A percentile compares a stretch with the other conserved stretches of the same genome.
These are phyloP conservation scores for Spisula subtruncata DNA, from an alignment of 2,888 invertebrate species.

Conservation along the genomic window DNA sequence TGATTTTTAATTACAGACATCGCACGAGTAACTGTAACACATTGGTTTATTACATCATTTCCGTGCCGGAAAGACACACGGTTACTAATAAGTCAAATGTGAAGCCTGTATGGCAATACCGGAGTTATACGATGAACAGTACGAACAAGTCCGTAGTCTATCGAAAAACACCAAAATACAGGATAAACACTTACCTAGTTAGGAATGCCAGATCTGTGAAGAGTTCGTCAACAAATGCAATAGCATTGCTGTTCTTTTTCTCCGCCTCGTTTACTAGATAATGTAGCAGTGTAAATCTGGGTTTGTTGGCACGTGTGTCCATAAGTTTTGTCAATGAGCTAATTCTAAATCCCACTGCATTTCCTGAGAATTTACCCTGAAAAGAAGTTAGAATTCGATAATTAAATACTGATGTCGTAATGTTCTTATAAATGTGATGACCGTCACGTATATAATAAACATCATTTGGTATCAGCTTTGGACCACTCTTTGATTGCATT, in stretches of 20 bases:
- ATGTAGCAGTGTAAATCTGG: slow-evolving; percentile 98
- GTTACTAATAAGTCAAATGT: too few species aligned
- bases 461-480: too few species aligned
- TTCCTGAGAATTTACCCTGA: slow-evolving; percentile 97
- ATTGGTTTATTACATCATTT: too few species aligned
- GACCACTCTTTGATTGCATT: too few species aligned
- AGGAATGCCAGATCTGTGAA: slow-evolving; percentile 77
- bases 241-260: slow-evolving; percentile 85
- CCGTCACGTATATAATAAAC: too few species aligned
- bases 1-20: too few species aligned
- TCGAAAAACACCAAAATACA: not conserved
- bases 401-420: too few species aligned
- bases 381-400: too few species aligned
- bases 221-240: slow-evolving; percentile 87
- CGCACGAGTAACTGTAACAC: too few species aligned
- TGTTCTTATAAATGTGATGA: too few species aligned
- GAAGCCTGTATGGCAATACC: not conserved
- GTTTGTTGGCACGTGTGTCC: slow-evolving; percentile 98
- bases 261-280: slow-evolving; percentile 93
- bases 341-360: slow-evolving; percentile 98
- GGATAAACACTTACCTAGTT: slow-evolving; percentile 75
- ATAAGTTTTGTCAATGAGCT: slow-evolving; percentile 97
- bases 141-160: too few species aligned
- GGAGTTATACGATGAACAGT: not conserved
- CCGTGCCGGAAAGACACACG: too few species aligned